These are phyloP conservation scores for Omphaloscelis lunosa DNA, from an alignment of 2,888 invertebrate species.

Conservation along the genomic window DNA sequence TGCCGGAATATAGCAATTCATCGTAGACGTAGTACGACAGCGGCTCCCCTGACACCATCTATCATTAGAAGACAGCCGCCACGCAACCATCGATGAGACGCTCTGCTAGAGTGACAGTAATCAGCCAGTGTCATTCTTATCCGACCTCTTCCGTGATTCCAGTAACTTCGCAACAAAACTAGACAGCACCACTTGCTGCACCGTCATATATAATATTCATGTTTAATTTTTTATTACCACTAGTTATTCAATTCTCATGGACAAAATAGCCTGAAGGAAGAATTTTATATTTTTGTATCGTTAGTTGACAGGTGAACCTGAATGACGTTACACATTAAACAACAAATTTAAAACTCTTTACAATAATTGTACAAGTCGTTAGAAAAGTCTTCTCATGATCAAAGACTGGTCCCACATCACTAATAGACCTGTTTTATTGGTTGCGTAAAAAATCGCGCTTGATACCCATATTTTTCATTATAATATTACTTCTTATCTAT, in stretches of 20 bases:
- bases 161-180: not conserved
- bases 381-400: conserved; percentile 14
- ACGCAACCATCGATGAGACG: not conserved
- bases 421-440: conserved; percentile 1
- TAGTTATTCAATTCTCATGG: not conserved
- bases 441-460: not conserved
- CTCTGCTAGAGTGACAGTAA: not conserved
- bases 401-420: not conserved
- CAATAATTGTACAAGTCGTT: conserved; percentile 13
- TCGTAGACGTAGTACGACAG: not conserved
- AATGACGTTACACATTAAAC: conserved; percentile 12
- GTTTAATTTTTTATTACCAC: not conserved
- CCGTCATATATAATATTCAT: not conserved
- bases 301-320: conserved; percentile 30
- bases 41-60: not conserved
- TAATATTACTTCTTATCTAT: not conserved
- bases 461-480: not conserved
- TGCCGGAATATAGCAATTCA: not conserved
- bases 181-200: not conserved
- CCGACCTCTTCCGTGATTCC: not conserved
- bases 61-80: not conserved
- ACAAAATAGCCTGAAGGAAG: conserved; percentile 21
- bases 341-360: conserved; percentile 13
- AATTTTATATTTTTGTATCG: not conserved
- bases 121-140: not conserved